Conservation (phyloP, 1,140 invertebrate species). For the Hycleus cichorii region DNA sequence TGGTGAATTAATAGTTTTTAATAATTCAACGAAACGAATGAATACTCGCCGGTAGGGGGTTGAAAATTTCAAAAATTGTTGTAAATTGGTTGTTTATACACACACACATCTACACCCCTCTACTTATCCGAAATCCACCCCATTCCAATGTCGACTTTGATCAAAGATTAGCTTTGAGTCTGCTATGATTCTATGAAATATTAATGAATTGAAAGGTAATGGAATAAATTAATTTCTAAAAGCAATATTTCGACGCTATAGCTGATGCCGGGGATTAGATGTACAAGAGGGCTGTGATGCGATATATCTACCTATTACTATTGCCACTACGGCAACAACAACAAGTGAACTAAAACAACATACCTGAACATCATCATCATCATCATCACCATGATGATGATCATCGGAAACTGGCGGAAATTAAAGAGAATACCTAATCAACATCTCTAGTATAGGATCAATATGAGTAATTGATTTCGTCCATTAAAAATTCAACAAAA, state of each 20-base stretch:
- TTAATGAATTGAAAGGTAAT: slow-evolving; percentile 44
- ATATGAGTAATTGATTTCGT: slow-evolving; percentile 35
- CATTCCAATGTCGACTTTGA: slow-evolving; percentile 24
- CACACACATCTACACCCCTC: too few species aligned
- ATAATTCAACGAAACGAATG: too few species aligned
- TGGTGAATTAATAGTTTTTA: too few species aligned
- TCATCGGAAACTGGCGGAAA: slow-evolving; percentile 31
- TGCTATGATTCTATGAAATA: slow-evolving; percentile 41
- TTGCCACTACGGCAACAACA: too few species aligned
- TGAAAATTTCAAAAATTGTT: too few species aligned
- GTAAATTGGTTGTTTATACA: too few species aligned
- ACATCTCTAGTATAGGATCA: slow-evolving; percentile 23
- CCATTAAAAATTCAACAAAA: slow-evolving; percentile 1
- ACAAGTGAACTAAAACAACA: too few species aligned
- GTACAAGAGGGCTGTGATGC: not conserved
- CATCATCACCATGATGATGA: too few species aligned
- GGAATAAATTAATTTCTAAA: slow-evolving; percentile 45
- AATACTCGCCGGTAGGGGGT: too few species aligned
- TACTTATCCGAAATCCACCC: too few species aligned
- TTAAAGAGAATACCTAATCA: slow-evolving; percentile 41
- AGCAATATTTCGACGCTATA: slow-evolving; percentile 39
- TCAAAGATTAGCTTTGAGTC: slow-evolving; percentile 30
- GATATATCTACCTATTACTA: too few species aligned
- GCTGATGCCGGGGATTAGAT: slow-evolving; percentile 19
- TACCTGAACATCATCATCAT: too few species aligned